phyloP scores from a whole-genome alignment of 2,113 vertebrate genomes.

The Psettodes erumei region DNA sequence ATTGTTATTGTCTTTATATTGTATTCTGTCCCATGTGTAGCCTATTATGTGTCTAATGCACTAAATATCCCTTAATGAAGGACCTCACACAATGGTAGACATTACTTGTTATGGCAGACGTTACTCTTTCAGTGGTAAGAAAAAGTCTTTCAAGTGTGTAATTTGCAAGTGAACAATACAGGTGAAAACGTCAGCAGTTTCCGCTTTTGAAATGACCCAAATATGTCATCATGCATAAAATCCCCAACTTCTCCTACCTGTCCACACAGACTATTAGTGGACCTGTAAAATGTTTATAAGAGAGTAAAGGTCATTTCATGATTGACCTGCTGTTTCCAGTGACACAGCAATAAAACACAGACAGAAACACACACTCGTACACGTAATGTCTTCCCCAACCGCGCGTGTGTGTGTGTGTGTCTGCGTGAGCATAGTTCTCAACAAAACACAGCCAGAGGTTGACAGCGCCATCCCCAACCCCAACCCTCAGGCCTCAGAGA shows the following conservation, averaged over 20 bases:
- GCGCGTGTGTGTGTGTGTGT: neutral
- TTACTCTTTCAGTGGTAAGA: slow-evolving; percentile 36
- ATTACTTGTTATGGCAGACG: slow-evolving; percentile 63
- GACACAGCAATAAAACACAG: slow-evolving; percentile 49
- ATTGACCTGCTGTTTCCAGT: slow-evolving; percentile 45
- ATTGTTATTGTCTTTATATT: slow-evolving; percentile 11
- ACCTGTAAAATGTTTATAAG: slow-evolving; percentile 68
- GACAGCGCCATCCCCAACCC: too few relatives aligned
- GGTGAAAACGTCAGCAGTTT: slow-evolving; percentile 30
- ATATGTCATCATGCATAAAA: slow-evolving; percentile 30
- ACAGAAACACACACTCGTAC: slow-evolving; percentile 9
- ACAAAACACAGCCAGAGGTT: slow-evolving; percentile 14
- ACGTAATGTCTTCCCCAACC: slow-evolving; percentile 6
- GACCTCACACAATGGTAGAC: slow-evolving; percentile 48
- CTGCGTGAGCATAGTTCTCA: neutral
- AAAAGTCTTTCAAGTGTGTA: slow-evolving; percentile 14
- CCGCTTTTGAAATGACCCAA: slow-evolving; percentile 52
- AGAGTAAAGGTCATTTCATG: slow-evolving; percentile 61
- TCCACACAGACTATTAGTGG: slow-evolving; percentile 28
- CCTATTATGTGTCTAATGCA: slow-evolving; percentile 27
- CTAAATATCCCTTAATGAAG: slow-evolving; percentile 42
- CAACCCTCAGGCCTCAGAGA: neutral
- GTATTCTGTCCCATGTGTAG: slow-evolving; percentile 1
- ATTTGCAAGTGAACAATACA: slow-evolving; percentile 40
- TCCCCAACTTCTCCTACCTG: neutral